Conservation (phyloP, 2,797 vertebrate species). For the Thripadectes ignobilis region DNA sequence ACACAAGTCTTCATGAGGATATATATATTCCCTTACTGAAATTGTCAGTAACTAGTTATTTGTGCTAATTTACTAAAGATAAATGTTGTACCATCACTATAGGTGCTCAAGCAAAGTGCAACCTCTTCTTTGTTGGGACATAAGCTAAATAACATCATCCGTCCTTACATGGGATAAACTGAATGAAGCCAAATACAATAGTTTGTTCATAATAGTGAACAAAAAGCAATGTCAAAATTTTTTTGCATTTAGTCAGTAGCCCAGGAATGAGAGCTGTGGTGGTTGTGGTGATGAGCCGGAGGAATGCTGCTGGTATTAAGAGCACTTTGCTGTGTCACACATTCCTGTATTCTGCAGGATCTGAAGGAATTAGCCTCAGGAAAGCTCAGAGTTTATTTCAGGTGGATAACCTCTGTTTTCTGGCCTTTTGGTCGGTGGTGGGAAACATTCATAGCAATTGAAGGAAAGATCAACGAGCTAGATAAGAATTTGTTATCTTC, state of each 20-base stretch:
- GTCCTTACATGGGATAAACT: neutral
- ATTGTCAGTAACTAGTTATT: neutral
- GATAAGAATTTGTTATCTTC: slow-evolving; percentile 57
- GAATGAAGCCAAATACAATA: slow-evolving; percentile 1
- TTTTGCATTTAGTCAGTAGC: slow-evolving; percentile 29
- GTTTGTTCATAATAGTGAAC: neutral
- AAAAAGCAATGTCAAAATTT: slow-evolving; percentile 36
- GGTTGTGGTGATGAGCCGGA: slow-evolving; percentile 13
- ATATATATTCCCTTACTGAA: neutral
- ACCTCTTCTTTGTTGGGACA: neutral
- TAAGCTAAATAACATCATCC: neutral
- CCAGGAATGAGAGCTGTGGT: slow-evolving; percentile 38
- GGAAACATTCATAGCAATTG: neutral
- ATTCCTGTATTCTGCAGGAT: slow-evolving; percentile 45
- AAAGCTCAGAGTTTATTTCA: slow-evolving; percentile 58
- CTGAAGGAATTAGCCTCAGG: slow-evolving; percentile 59
- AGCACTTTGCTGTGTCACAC: slow-evolving; percentile 60
- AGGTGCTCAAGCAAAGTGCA: neutral
- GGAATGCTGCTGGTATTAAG: slow-evolving; percentile 56
- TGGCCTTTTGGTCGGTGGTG: slow-evolving; percentile 1
- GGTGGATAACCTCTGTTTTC: slow-evolving; percentile 51
- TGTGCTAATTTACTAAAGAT: neutral
- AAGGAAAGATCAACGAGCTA: neutral
- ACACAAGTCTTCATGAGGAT: neutral
- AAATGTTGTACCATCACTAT: neutral